These are phyloP conservation scores for Agapornis roseicollis DNA, from an alignment of 2,113 vertebrate species.

Conservation along the genomic window DNA sequence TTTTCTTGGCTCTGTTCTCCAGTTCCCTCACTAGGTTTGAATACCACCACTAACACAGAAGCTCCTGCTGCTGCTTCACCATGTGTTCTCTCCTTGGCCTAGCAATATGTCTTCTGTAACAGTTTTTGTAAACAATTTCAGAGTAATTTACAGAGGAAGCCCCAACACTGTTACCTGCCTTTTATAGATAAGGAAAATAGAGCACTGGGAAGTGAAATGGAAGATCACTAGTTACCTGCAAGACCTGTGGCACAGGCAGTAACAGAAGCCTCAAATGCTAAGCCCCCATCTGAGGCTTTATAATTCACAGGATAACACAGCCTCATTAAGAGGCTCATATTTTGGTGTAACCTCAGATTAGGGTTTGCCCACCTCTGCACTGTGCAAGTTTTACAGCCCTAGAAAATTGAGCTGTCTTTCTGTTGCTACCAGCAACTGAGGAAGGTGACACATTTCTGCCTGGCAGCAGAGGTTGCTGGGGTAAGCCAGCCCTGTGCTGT, in stretches of 20 bases:
- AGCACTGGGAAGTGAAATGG: neutral
- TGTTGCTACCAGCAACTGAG: neutral
- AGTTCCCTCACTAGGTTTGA: neutral
- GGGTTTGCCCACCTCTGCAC: neutral
- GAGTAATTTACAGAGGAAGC: neutral
- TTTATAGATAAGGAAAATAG: neutral
- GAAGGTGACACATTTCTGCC: slow-evolving; percentile 2
- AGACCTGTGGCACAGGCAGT: neutral
- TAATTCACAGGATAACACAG: neutral
- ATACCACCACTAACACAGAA: neutral
- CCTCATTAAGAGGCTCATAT: neutral
- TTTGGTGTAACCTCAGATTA: neutral
- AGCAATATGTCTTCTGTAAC: neutral
- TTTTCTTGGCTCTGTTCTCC: neutral
- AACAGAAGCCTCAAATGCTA: neutral
- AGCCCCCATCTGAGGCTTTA: neutral
- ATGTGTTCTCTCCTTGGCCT: neutral
- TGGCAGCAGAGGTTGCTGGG: neutral
- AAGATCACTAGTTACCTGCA: neutral
- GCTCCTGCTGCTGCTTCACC: neutral
- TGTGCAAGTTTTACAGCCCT: neutral
- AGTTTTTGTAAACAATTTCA: neutral
- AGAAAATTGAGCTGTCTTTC: neutral
- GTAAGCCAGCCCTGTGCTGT: neutral
- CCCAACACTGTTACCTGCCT: neutral